A percentile compares a stretch with the other conserved stretches of the same genome.
Conservation (phyloP, 2,888 invertebrate species). For the Cinara cedri region DNA sequence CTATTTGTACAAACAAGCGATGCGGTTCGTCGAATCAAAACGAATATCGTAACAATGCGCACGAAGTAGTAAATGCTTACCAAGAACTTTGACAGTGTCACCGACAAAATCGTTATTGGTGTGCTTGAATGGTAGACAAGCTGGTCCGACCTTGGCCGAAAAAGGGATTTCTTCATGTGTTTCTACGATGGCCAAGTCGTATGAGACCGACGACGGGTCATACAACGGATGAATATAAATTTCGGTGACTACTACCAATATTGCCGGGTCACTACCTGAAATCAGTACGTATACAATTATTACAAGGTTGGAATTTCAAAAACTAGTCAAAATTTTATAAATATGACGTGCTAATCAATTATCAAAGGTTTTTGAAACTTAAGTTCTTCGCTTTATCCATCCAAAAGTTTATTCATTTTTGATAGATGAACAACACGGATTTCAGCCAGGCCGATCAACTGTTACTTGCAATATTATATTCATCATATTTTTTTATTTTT, state of each 20-base stretch:
- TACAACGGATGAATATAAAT: conserved; percentile 66
- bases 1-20: neutral
- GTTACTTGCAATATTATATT: no score
- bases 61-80: conserved; percentile 59
- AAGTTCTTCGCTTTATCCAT: no score
- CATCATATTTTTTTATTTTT: no score
- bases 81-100: conserved; percentile 61
- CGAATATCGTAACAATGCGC: no score
- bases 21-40: neutral
- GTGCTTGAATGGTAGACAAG: conserved; percentile 71
- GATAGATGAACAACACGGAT: no score
- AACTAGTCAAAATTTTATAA: no score
- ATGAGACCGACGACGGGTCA: conserved; percentile 60
- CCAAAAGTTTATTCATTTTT: no score
- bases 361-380: no score
- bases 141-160: conserved; percentile 68
- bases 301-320: no score
- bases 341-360: no score
- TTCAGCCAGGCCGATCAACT: no score
- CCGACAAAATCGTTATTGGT: conserved; percentile 61
- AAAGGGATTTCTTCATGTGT: conserved; percentile 64
- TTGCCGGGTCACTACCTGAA: conserved; percentile 65
- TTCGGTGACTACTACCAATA: conserved; percentile 62
- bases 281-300: neutral
- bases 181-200: conserved; percentile 68